Conservation (phyloP, 1,140 invertebrate species). For the Pteromalus puparum region DNA sequence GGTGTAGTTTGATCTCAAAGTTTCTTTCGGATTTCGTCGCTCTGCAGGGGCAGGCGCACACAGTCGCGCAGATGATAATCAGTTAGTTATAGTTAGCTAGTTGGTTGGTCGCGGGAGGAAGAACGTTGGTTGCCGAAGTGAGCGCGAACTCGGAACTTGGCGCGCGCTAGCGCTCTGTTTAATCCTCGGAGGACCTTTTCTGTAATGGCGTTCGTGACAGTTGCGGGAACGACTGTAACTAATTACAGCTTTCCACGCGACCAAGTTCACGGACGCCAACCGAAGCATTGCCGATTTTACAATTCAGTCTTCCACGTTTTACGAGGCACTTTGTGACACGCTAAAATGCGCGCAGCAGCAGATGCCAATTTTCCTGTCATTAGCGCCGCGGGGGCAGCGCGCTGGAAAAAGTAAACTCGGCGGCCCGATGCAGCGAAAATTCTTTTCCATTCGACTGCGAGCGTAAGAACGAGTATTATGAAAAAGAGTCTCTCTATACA, state of each 20-base stretch:
- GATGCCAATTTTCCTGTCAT: background rate
- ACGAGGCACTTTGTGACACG: background rate
- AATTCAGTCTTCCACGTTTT: background rate
- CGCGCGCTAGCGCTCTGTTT: background rate
- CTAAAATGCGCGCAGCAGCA: background rate
- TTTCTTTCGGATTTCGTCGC: background rate
- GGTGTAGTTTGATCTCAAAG: background rate
- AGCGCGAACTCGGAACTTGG: background rate
- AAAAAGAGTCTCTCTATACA: too few species aligned
- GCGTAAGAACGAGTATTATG: too few species aligned
- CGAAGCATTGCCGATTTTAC: background rate
- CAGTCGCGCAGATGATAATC: too few species aligned
- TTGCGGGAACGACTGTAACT: background rate
- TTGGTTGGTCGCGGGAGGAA: too few species aligned
- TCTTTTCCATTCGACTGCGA: background rate
- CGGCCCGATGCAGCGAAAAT: background rate
- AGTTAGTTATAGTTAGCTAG: too few species aligned
- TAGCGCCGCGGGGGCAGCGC: background rate
- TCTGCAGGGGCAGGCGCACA: too few species aligned
- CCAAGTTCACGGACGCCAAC: background rate
- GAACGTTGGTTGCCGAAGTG: too few species aligned
- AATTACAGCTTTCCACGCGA: background rate
- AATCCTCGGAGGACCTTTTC: background rate
- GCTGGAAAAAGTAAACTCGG: background rate
- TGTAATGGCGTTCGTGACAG: conserved; percentile 12